phyloP scores from a whole-genome alignment of 1,140 invertebrate species.

The Zaprionus camerounensis region DNA sequence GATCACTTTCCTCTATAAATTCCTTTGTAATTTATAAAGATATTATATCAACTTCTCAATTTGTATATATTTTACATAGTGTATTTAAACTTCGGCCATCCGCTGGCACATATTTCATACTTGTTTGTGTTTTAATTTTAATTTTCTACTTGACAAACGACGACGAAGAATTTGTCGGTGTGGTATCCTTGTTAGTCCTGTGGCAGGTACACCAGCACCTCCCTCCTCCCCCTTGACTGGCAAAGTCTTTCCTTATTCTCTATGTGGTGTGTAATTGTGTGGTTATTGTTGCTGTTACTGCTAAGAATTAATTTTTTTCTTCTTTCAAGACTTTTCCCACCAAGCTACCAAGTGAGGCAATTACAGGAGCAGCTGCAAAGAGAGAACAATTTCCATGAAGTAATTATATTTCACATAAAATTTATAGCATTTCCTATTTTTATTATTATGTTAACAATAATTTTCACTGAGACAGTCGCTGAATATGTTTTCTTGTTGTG shows the following conservation, averaged over 20 bases:
- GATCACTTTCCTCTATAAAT: too few species aligned
- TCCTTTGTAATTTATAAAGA: too few species aligned
- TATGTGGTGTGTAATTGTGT: constrained; percentile 76
- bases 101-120: not conserved
- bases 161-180: constrained; percentile 73
- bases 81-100: not conserved
- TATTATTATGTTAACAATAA: constrained; percentile 45
- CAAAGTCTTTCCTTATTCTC: constrained; percentile 49
- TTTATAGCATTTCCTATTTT: constrained; percentile 73
- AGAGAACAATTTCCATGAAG: constrained; percentile 55
- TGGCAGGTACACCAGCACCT: constrained; percentile 4
- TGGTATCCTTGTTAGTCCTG: constrained; percentile 67
- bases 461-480: not conserved
- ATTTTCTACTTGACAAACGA: constrained; percentile 81
- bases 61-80: not conserved
- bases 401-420: constrained; percentile 75
- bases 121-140: constrained; percentile 72
- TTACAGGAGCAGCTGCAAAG: constrained; percentile 45
- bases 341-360: constrained; percentile 61
- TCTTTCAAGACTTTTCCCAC: constrained; percentile 44
- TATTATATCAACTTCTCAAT: too few species aligned
- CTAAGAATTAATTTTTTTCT: constrained; percentile 70
- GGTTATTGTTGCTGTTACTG: constrained; percentile 64
- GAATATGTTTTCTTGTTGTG: constrained; percentile 16
- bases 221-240: not conserved